These are phyloP conservation scores for Potamilus streckersoni DNA, from an alignment of 1,140 invertebrate species.

Conservation along the genomic window DNA sequence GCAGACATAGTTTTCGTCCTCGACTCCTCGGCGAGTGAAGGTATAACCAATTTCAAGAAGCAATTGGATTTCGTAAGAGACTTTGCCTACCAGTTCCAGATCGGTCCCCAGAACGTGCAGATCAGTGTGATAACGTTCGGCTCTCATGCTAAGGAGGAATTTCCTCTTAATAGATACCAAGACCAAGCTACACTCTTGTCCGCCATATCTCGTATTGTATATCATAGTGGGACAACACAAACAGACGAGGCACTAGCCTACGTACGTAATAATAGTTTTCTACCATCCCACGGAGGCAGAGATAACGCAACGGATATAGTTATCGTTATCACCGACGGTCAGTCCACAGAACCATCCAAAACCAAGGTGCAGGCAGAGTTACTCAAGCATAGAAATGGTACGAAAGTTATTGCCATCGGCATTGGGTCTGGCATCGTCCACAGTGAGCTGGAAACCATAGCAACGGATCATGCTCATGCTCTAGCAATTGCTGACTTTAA, in stretches of 20 bases:
- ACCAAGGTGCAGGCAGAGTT: conserved; percentile 14
- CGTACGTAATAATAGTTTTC: conserved; percentile 34
- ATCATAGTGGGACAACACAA: conserved; percentile 29
- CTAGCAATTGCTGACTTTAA: conserved; percentile 35
- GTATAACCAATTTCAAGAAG: conserved; percentile 38
- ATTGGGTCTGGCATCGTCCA: conserved; percentile 27
- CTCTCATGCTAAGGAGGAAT: conserved; percentile 10
- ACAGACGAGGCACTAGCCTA: conserved; percentile 39
- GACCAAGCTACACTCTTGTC: conserved; percentile 2
- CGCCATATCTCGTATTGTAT: conserved; percentile 6
- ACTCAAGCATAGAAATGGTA: conserved; percentile 29
- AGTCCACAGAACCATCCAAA: conserved; percentile 29
- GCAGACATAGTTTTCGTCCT: conserved; percentile 51
- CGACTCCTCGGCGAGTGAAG: conserved; percentile 46
- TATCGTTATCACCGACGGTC: conserved; percentile 41
- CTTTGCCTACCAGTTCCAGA: conserved; percentile 27
- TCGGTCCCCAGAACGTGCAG: conserved; percentile 17
- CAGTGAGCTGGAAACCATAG: conserved; percentile 35
- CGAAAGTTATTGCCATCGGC: conserved; percentile 46
- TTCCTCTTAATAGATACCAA: conserved; percentile 28
- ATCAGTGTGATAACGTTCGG: conserved; percentile 19
- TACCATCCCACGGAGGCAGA: conserved; percentile 1
- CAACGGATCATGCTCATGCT: conserved; percentile 21
- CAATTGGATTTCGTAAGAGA: conserved; percentile 42
- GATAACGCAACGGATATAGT: conserved; percentile 35